phyloP scores from a whole-genome alignment of 2,888 invertebrate genomes.

The Euzophera pinguis region DNA sequence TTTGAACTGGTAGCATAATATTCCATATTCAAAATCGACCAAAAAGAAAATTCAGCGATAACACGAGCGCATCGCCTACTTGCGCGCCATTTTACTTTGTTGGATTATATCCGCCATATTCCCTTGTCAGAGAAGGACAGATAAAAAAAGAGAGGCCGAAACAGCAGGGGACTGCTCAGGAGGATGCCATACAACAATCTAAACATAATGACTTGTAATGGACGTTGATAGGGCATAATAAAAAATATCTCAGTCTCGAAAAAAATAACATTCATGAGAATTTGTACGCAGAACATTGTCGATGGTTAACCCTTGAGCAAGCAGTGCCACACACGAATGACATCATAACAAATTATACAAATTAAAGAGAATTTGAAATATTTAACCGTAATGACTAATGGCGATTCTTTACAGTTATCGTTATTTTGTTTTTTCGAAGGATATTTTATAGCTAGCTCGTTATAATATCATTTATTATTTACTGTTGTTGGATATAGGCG shows the following conservation, averaged over 20 bases:
- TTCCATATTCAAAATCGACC: constrained; percentile 18
- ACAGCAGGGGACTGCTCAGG: constrained; percentile 53
- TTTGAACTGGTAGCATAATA: constrained; percentile 23
- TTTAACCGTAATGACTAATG: background rate
- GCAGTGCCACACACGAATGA: constrained; percentile 19
- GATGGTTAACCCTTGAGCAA: constrained; percentile 8
- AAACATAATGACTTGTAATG: constrained; percentile 67
- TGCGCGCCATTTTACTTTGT: constrained; percentile 18
- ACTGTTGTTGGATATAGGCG: too few relatives aligned
- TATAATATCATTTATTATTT: too few relatives aligned
- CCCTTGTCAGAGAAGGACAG: constrained; percentile 10
- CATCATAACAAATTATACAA: constrained; percentile 10
- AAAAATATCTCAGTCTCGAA: constrained; percentile 32
- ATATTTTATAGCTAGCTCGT: too few relatives aligned
- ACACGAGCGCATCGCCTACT: background rate
- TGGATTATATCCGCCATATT: constrained; percentile 29
- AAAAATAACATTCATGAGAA: constrained; percentile 26
- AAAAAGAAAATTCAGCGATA: constrained; percentile 22
- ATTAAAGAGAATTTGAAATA: background rate
- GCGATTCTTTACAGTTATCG: background rate
- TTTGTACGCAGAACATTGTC: constrained; percentile 27
- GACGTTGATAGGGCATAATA: constrained; percentile 51
- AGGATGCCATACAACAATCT: constrained; percentile 57
- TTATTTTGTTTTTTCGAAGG: too few relatives aligned
- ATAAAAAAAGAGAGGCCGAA: constrained; percentile 35